A percentile compares a stretch with the other conserved stretches of the same genome.
These are phyloP conservation scores for Danaus melanippus DNA, from an alignment of 1,140 invertebrate species.

Conservation along the genomic window DNA sequence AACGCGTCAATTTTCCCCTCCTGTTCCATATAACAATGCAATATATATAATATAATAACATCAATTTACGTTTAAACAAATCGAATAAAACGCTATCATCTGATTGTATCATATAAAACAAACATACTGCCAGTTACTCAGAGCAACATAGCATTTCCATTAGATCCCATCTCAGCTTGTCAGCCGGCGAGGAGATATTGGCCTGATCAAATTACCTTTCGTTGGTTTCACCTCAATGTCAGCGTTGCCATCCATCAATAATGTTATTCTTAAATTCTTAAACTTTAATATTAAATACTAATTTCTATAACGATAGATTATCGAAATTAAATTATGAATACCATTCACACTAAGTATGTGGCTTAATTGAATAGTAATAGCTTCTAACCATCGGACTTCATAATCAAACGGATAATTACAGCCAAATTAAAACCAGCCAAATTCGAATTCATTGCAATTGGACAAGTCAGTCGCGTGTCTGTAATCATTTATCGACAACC, in stretches of 20 bases:
- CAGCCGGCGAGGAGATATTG: slow-evolving; percentile 37
- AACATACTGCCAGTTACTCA: too few species aligned
- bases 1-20: too few species aligned
- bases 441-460: slow-evolving; percentile 39
- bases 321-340: too few species aligned
- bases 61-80: too few species aligned
- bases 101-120: too few species aligned
- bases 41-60: too few species aligned
- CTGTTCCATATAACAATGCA: too few species aligned
- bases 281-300: neutral
- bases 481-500: slow-evolving; percentile 35
- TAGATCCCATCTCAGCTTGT: slow-evolving; percentile 54
- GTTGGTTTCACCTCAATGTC: slow-evolving; percentile 21
- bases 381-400: slow-evolving; percentile 18
- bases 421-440: slow-evolving; percentile 32
- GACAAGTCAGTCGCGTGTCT: slow-evolving; percentile 32
- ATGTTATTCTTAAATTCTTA: neutral
- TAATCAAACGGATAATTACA: slow-evolving; percentile 33
- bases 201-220: slow-evolving; percentile 54
- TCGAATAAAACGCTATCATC: too few species aligned
- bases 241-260: neutral
- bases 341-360: too few species aligned
- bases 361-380: neutral
- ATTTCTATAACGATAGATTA: too few species aligned
- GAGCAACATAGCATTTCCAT: slow-evolving; percentile 59